Evolutionary conservation across 1,140 invertebrate species (phyloP), one percentile per base, ranked within the genome.

Genomic region (Cydia amplana): DNA sequence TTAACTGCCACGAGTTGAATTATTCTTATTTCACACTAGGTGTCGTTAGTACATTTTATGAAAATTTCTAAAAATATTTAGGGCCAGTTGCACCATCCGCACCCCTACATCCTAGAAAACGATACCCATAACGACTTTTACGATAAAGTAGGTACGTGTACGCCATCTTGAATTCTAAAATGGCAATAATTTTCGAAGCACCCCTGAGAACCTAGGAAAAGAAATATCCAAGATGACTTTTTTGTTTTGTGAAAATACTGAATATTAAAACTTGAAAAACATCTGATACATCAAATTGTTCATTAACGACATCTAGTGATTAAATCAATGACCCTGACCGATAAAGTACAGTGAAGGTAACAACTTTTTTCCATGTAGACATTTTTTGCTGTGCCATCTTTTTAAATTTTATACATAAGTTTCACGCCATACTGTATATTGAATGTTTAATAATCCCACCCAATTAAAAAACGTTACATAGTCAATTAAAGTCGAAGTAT

Each of bases 1-100:
- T 82, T 85, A 89, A 79, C 76, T 85, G 83, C 82, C 82, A 83
- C 73, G 78, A 18, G 4, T 70, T 70, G 28, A 70, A 20, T 70
- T 70, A 43, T 32, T 67, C 4, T 0, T 28, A n/a, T 67, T 67
- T 67, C 16, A 23, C 32, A 36, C 10, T 70, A 70, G 65, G 16
- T 70, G 32, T 36, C 65, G 65, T 32, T 70, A 40, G 0, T 81
- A 77, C 75, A 74, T 78, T 75, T 78, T 80, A 77, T 79, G 14
- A 28, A 28, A 64, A 75, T 75, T 75, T 72, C 77, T 80, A 78
- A 74, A 16, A 5, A 46, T 36, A 36, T 6, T 36, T 36, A 36
- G 6, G 32, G 32, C 32, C 32, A 36, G 32, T 36, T 36, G 32
- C 7, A 36, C 32, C 32, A 36, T 36, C 7, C 7, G 32, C 6